Evolutionary conservation across 2,113 vertebrate genomes (phyloP).

Genomic region (Rhinoptilus africanus): DNA sequence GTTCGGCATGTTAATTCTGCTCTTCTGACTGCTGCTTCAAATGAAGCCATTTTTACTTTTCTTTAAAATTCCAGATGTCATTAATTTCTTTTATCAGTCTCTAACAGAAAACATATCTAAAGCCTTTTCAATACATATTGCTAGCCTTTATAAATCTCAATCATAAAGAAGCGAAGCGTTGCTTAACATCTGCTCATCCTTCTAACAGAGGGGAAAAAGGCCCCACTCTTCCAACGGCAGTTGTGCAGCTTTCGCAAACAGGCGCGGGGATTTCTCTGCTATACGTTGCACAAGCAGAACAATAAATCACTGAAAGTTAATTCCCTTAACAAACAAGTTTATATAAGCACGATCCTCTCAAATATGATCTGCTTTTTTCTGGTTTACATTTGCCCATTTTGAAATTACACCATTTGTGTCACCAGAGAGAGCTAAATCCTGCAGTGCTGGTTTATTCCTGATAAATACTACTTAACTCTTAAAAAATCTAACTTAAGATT

Average conservation of each 20-base stretch:
- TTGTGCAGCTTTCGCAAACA: neutral
- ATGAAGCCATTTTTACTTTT: neutral
- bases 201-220: neutral
- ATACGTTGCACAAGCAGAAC: neutral
- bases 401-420: neutral
- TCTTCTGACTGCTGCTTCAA: neutral
- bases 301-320: conserved; percentile 6
- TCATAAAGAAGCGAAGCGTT: neutral
- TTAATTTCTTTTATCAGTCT: conserved; percentile 11
- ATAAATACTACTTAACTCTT: neutral
- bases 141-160: conserved; percentile 20
- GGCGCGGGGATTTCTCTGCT: neutral
- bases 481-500: neutral
- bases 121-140: neutral
- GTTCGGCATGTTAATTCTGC: neutral
- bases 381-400: neutral
- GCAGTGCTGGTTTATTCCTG: neutral
- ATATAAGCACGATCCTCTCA: neutral
- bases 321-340: neutral
- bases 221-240: neutral
- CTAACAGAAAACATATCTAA: conserved; percentile 31
- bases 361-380: neutral
- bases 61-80: neutral
- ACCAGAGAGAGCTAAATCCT: neutral
- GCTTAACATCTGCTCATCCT: conserved; percentile 44